Percentiles rank a stretch among this genome's conserved stretches.
Evolutionary conservation across 2,113 vertebrate genomes (phyloP).

Genomic region (Potamarius usumacintae): DNA sequence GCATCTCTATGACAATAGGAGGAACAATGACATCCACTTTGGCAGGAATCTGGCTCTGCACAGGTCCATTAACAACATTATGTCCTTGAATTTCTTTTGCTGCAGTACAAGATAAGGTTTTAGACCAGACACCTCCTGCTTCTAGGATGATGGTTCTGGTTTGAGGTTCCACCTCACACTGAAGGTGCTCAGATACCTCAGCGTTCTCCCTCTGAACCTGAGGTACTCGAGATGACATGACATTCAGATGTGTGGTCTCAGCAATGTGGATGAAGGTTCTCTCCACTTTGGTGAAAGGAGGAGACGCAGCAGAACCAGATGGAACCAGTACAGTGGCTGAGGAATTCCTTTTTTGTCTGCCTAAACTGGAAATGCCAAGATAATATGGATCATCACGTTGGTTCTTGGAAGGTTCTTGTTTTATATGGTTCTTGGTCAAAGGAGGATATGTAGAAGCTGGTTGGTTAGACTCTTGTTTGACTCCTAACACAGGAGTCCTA

Average conservation of each 20-base stretch:
- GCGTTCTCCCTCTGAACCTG: slow-evolving; percentile 71
- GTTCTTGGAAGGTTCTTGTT: background rate
- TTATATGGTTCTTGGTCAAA: slow-evolving; percentile 1
- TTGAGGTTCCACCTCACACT: slow-evolving; percentile 62
- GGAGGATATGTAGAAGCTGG: background rate
- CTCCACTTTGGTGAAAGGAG: slow-evolving; percentile 94
- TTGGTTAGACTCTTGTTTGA: slow-evolving; percentile 10
- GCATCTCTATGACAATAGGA: slow-evolving; percentile 19
- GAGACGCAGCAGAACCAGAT: slow-evolving; percentile 84
- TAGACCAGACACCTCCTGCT: slow-evolving; percentile 53
- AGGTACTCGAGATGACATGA: slow-evolving; percentile 88
- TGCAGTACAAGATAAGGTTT: slow-evolving; percentile 54
- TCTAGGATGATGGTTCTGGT: slow-evolving; percentile 63
- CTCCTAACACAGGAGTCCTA: background rate
- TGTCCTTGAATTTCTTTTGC: slow-evolving; percentile 57
- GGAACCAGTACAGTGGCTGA: slow-evolving; percentile 60
- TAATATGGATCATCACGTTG: background rate
- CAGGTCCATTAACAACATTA: slow-evolving; percentile 46
- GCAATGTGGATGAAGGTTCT: slow-evolving; percentile 94
- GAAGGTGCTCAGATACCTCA: slow-evolving; percentile 64
- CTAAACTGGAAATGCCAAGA: background rate
- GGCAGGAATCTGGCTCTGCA: slow-evolving; percentile 30
- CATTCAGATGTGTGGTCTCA: slow-evolving; percentile 90
- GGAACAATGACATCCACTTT: slow-evolving; percentile 53
- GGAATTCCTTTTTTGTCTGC: slow-evolving; percentile 20